These are phyloP conservation scores for Trochalopteron elliotii DNA, from an alignment of 2,113 vertebrate genomes.

Conservation along the genomic window DNA sequence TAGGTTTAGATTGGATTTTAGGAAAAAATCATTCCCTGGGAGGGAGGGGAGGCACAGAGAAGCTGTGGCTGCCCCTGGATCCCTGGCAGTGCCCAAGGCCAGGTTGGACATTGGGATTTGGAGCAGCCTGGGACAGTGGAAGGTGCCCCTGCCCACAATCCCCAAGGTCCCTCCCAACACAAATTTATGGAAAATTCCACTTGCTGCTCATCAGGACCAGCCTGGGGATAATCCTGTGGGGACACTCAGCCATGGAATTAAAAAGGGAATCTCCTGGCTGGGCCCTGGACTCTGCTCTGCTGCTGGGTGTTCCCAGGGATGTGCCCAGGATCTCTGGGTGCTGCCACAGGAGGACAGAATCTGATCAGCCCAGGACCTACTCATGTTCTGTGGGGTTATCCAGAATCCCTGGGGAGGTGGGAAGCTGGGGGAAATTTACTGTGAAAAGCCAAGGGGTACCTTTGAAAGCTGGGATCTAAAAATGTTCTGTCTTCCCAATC, in stretches of 20 bases:
- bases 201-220: background rate
- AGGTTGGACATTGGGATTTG: too few species aligned
- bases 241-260: accelerated
- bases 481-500: background rate
- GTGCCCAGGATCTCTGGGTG: background rate
- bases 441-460: background rate
- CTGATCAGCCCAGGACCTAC: background rate
- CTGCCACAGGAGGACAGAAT: accelerated
- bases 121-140: background rate
- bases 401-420: background rate
- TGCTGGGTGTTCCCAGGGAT: too few species aligned
- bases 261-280: background rate
- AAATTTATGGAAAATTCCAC: background rate
- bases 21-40: too few species aligned
- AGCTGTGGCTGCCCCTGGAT: background rate
- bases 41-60: too few species aligned
- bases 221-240: background rate
- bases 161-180: background rate
- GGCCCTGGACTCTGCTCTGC: background rate
- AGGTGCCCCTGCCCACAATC: background rate
- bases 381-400: accelerated
- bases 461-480: background rate
- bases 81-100: too few species aligned
- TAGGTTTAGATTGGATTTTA: too few species aligned
- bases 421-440: background rate